A percentile compares a stretch with the other conserved stretches of the same genome.
These are phyloP conservation scores for Parotocinclus haroldoi DNA, from an alignment of 2,797 vertebrate genomes.

Conservation along the genomic window DNA sequence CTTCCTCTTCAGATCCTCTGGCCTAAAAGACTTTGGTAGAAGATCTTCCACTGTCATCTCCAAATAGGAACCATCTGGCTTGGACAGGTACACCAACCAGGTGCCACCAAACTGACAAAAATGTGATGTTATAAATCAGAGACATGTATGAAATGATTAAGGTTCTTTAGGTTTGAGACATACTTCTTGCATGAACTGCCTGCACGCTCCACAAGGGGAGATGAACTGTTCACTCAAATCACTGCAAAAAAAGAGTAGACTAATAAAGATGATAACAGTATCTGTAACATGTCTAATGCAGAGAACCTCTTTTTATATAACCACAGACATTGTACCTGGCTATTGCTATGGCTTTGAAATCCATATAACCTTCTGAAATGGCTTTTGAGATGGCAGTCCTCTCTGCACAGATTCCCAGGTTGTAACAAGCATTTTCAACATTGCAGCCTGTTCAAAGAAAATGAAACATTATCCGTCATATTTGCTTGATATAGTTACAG, in stretches of 20 bases:
- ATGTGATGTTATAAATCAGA: background rate
- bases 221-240: constrained; percentile 78
- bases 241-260: constrained; percentile 61
- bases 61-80: constrained; percentile 69
- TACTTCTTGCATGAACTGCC: constrained; percentile 95
- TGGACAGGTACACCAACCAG: constrained; percentile 83
- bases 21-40: constrained; percentile 84
- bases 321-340: constrained; percentile 68
- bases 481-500: background rate
- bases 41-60: constrained; percentile 76
- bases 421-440: constrained; percentile 82
- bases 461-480: background rate
- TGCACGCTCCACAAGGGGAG: constrained; percentile 85
- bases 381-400: constrained; percentile 82
- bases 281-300: background rate
- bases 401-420: constrained; percentile 83
- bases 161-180: background rate
- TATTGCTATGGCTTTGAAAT: constrained; percentile 85
- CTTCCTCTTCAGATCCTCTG: constrained; percentile 71
- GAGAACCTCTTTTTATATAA: too few relatives aligned
- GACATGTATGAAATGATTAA: too few relatives aligned
- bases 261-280: background rate
- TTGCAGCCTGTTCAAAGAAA: constrained; percentile 80
- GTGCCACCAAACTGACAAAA: constrained; percentile 76
- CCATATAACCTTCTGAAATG: constrained; percentile 77